Evolutionary conservation across 1,140 invertebrate species (phyloP).

Genomic region (Coelopa frigida): DNA sequence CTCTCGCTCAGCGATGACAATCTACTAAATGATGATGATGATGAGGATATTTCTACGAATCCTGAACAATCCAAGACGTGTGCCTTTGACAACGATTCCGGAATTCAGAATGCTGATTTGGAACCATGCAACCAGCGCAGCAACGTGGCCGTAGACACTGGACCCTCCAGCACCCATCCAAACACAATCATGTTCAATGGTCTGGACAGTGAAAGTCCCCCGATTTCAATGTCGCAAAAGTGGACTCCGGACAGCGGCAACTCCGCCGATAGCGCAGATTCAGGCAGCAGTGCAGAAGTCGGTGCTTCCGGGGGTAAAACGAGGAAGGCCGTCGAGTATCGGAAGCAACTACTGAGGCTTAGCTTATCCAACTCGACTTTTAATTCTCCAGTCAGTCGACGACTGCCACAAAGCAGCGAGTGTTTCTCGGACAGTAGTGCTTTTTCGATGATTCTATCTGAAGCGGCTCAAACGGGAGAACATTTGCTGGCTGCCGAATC

Average conservation of each 20-base stretch:
- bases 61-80: too few relatives aligned
- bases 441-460: conserved; percentile 1
- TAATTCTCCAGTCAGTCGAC: conserved; percentile 10
- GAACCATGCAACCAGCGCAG: too few relatives aligned
- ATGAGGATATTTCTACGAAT: too few relatives aligned
- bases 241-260: conserved; percentile 1
- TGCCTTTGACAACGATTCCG: too few relatives aligned
- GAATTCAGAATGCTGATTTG: too few relatives aligned
- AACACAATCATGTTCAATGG: not conserved
- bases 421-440: conserved; percentile 1
- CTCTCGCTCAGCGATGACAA: conserved; percentile 12
- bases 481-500: conserved; percentile 9
- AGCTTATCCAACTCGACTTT: conserved; percentile 15
- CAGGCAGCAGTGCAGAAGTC: conserved; percentile 6
- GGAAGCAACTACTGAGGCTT: conserved; percentile 12
- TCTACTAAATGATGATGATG: conserved; percentile 3
- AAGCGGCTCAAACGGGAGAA: conserved; percentile 9
- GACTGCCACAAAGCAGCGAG: not conserved
- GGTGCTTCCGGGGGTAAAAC: conserved; percentile 3
- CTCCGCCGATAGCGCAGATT: not conserved
- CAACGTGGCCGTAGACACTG: not conserved
- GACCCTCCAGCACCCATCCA: not conserved
- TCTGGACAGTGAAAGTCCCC: conserved; percentile 9
- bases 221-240: conserved; percentile 3
- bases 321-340: conserved; percentile 5